phyloP scores from a whole-genome alignment of 1,140 invertebrate genomes.

The Plectrocnemia conspersa region DNA sequence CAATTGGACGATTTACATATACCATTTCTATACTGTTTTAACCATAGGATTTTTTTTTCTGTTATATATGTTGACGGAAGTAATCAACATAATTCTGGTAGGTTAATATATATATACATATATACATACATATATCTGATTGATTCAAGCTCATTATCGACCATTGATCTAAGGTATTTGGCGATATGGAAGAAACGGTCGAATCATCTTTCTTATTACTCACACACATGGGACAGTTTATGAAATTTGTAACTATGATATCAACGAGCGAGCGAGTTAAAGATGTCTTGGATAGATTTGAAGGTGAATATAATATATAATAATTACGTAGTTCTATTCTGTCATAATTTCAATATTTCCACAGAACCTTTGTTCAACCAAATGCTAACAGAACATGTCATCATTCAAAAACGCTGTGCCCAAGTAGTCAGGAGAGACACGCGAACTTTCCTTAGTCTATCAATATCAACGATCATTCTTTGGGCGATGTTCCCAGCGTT shows the following conservation, averaged over 20 bases:
- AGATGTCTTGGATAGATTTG: too few relatives aligned
- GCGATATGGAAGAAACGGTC: slow-evolving; percentile 26
- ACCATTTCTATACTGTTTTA: slow-evolving; percentile 7
- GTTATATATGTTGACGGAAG: slow-evolving; percentile 24
- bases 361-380: slow-evolving; percentile 25
- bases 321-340: too few relatives aligned
- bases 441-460: slow-evolving; percentile 18
- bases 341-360: too few relatives aligned
- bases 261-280: too few relatives aligned
- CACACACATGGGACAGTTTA: slow-evolving; percentile 26
- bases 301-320: too few relatives aligned
- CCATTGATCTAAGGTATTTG: slow-evolving; percentile 23
- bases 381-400: slow-evolving; percentile 7
- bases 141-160: too few relatives aligned
- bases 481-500: slow-evolving; percentile 33
- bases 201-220: slow-evolving; percentile 30
- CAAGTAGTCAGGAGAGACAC: slow-evolving; percentile 1
- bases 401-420: slow-evolving; percentile 7
- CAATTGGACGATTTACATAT: neutral
- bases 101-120: neutral
- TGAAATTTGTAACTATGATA: slow-evolving; percentile 25
- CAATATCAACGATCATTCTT: slow-evolving; percentile 16
- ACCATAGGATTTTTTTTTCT: slow-evolving; percentile 12
- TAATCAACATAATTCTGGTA: slow-evolving; percentile 23
- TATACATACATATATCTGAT: too few relatives aligned